Percentiles rank a stretch among this genome's conserved stretches.
Evolutionary conservation across 2,113 vertebrate species (phyloP).

Genomic region (Scomber scombrus): DNA sequence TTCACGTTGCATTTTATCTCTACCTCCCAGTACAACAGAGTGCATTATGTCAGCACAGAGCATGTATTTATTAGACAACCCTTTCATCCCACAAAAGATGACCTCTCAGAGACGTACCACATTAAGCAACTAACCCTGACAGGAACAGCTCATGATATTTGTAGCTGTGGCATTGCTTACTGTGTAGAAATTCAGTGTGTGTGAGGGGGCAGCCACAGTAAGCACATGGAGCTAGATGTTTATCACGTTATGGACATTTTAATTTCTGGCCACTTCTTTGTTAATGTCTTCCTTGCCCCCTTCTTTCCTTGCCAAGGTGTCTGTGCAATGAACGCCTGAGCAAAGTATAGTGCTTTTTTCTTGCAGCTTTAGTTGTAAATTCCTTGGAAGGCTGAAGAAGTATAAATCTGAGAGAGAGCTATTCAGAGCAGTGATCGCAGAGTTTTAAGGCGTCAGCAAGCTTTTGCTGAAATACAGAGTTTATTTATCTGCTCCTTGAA

Average conservation of each 20-base stretch:
- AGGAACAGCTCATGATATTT: conserved; percentile 32
- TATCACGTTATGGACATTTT: conserved; percentile 31
- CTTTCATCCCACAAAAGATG: conserved; percentile 39
- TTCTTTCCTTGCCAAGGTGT: background rate
- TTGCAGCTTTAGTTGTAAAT: conserved; percentile 65
- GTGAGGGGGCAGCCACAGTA: background rate
- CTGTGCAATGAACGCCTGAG: conserved; percentile 24
- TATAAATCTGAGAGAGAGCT: conserved; percentile 69
- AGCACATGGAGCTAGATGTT: background rate
- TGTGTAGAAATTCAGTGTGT: background rate
- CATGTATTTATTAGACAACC: conserved; percentile 35
- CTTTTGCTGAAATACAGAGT: conserved; percentile 70
- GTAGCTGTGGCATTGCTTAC: conserved; percentile 28
- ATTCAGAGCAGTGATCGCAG: conserved; percentile 56
- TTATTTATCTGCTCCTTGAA: conserved; percentile 72
- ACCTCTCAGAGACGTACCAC: conserved; percentile 31
- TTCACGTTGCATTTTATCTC: conserved; percentile 57
- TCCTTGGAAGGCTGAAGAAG: conserved; percentile 22
- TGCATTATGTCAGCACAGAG: conserved; percentile 36
- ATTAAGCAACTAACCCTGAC: conserved; percentile 36
- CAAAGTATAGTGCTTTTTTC: conserved; percentile 40
- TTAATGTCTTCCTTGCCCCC: conserved; percentile 21
- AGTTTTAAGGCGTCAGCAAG: conserved; percentile 76
- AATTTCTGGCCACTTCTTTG: conserved; percentile 29
- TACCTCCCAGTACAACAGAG: conserved; percentile 33